phyloP scores from a whole-genome alignment of 2,113 vertebrate species.

The Ciconia boyciana region DNA sequence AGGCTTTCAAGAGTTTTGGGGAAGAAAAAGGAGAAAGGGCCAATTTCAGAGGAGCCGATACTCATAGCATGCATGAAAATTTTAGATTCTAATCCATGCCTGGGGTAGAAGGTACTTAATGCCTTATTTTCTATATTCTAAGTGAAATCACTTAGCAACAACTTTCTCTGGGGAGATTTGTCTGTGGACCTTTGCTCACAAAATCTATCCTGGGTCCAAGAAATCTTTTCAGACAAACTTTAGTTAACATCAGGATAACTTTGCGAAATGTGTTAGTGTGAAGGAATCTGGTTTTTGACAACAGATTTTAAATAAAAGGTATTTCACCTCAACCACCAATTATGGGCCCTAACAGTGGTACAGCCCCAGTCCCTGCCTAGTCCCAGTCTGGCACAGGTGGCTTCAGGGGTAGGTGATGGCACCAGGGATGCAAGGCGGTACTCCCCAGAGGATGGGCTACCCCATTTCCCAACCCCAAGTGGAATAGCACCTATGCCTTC shows the following conservation, averaged over 20 bases:
- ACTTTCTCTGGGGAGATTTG: background rate
- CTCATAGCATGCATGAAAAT: background rate
- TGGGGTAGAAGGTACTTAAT: background rate
- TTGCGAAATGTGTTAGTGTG: background rate
- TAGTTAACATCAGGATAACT: background rate
- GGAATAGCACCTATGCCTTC: background rate
- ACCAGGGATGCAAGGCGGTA: fast-evolving
- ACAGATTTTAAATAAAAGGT: background rate
- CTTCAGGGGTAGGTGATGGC: background rate
- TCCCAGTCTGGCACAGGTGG: background rate
- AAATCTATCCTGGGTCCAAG: background rate
- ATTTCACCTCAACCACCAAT: background rate
- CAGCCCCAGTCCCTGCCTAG: background rate
- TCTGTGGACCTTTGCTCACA: background rate
- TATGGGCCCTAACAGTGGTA: background rate
- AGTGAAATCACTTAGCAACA: background rate
- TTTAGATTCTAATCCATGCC: background rate
- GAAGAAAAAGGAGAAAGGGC: background rate
- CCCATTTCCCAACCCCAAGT: background rate
- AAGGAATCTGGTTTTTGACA: background rate
- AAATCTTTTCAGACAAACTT: background rate
- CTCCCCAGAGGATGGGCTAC: background rate
- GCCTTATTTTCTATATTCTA: background rate
- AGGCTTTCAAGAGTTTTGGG: background rate
- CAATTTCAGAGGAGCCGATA: background rate